Evolutionary conservation across 2,888 invertebrate genomes (phyloP), one percentile per base, ranked within the genome.

Genomic region (Eurytoma californica): DNA sequence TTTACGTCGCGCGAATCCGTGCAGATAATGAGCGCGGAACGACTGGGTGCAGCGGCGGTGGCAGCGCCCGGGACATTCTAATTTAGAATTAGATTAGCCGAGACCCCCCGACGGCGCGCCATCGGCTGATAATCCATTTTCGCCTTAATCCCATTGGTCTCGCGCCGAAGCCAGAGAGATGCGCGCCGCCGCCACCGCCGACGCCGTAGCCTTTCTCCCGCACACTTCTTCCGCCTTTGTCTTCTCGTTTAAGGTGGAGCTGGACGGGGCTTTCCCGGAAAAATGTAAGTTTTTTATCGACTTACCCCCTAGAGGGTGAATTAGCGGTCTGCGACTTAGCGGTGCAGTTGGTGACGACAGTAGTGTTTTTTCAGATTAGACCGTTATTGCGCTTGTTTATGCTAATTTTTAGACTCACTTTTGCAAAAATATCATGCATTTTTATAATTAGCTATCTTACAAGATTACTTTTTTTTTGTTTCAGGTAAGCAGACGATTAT

Each of bases 41-140:
- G 61, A 61, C 51, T 60, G 24, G 3, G 70, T 13, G 72, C 55
- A 58, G 67, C 53, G 51, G 30, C 67, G 61, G 67, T 47, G 51
- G 30, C 67, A 58, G 79, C 79, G 80, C 63, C 63, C 72, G 72
- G 82, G 80, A 83, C 83, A 83, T 83, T 84, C 83, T 83, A 82
- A 83, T 83, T 84, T 80, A 80, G 81, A 84, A 84, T 83, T 83
- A 82, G 83, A 83, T 84, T 84, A 84, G 77, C 78, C 73, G 74
- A 76, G 81, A 78, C 75, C 75, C 49, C 49, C 61, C 60, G 47
- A 60, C 53, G 60, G 30, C 55, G 72, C 79, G 63, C 82, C 83
- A 84, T 83, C 83, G 82, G 82, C 79, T 82, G 81, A 82, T 83
- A 84, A 83, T 84, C 84, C 84, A 83, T 83, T 84, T 83, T 83